phyloP scores from a whole-genome alignment of 2,797 vertebrate genomes.

The Rhinogobio ventralis region DNA sequence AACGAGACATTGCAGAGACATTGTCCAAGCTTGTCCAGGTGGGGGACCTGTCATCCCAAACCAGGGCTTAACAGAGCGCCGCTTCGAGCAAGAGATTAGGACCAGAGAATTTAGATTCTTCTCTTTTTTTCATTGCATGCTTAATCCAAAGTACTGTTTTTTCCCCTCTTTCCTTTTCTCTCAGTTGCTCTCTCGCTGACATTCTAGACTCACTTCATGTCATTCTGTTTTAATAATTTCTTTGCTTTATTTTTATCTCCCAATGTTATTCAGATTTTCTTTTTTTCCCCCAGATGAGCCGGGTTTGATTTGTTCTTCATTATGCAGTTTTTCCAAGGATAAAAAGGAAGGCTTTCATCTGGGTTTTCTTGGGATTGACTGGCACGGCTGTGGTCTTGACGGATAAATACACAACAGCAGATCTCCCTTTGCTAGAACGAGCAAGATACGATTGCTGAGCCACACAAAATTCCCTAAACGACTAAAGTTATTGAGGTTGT shows the following conservation, averaged over 20 bases:
- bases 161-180: conserved; percentile 63
- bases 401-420: conserved; percentile 64
- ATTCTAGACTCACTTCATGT: conserved; percentile 47
- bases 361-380: conserved; percentile 57
- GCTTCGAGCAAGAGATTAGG: conserved; percentile 83
- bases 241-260: conserved; percentile 70
- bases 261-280: conserved; percentile 71
- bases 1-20: conserved; percentile 83
- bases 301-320: conserved; percentile 67
- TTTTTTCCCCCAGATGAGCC: conserved; percentile 61
- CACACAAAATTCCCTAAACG: conserved; percentile 54
- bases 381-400: conserved; percentile 53
- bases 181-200: conserved; percentile 62
- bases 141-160: conserved; percentile 73
- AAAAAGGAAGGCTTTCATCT: conserved; percentile 60
- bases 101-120: conserved; percentile 76
- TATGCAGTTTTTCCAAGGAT: conserved; percentile 58
- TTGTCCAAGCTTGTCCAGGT: conserved; percentile 89
- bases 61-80: conserved; percentile 80
- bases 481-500: neutral
- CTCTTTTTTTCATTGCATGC: conserved; percentile 70
- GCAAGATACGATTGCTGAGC: conserved; percentile 63
- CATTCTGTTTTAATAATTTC: conserved; percentile 50
- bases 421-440: conserved; percentile 62
- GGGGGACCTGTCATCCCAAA: conserved; percentile 87